Conservation (phyloP, 2,797 vertebrate species). For the Caiman crocodilus region DNA sequence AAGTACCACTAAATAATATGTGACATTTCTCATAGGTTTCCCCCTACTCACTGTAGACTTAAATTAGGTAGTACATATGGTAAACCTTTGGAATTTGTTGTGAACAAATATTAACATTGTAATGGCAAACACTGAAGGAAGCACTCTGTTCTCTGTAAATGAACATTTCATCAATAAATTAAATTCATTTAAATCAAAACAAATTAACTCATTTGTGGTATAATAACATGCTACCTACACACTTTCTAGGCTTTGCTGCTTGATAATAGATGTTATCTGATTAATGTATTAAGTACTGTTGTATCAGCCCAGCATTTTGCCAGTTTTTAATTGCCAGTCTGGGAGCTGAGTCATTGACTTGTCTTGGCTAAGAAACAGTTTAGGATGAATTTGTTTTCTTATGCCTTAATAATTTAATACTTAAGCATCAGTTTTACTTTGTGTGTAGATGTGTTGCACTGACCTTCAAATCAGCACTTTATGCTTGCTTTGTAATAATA, state of each 20-base stretch:
- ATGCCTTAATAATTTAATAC: slow-evolving; percentile 21
- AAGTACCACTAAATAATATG: background rate
- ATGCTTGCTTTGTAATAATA: background rate
- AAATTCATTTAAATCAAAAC: slow-evolving; percentile 32
- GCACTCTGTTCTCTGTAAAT: background rate
- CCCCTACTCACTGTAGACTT: background rate
- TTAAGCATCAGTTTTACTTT: background rate
- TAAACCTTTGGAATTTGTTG: background rate
- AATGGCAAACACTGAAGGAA: background rate
- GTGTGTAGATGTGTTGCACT: slow-evolving; percentile 7
- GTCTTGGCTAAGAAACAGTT: slow-evolving; percentile 31
- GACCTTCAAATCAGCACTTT: background rate
- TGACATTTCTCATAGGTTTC: background rate
- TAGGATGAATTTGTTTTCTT: slow-evolving; percentile 48
- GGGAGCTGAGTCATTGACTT: slow-evolving; percentile 40
- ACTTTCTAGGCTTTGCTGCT: slow-evolving; percentile 45
- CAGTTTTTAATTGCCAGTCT: slow-evolving; percentile 50
- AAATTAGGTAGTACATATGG: background rate
- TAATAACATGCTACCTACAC: slow-evolving; percentile 22
- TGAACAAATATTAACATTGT: background rate
- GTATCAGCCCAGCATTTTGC: slow-evolving; percentile 38
- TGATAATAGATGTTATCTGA: slow-evolving; percentile 33
- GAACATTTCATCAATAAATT: slow-evolving; percentile 5
- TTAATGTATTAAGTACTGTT: slow-evolving; percentile 52
- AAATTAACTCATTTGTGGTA: slow-evolving; percentile 38